phyloP scores from a whole-genome alignment of 2,113 vertebrate species.

The Climacteris rufus region DNA sequence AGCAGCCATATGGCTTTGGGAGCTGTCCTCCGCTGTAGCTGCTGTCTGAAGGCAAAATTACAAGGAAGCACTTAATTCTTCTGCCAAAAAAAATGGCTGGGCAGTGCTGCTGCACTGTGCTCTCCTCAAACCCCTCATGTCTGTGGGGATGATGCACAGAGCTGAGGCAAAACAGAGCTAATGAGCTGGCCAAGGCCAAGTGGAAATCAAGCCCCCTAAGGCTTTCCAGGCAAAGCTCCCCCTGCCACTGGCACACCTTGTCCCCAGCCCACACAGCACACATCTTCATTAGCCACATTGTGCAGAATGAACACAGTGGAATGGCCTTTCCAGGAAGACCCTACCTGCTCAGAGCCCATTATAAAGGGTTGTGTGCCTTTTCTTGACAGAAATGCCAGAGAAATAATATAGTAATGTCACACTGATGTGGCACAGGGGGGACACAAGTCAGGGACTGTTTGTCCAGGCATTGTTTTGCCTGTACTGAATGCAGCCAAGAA shows the following conservation, averaged over 20 bases:
- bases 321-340: not conserved
- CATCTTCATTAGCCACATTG: not conserved
- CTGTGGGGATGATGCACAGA: accelerated
- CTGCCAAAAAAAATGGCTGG: not conserved
- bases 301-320: not conserved
- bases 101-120: accelerated
- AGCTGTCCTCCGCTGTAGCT: not conserved
- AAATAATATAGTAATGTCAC: not conserved
- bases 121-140: accelerated
- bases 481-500: not conserved
- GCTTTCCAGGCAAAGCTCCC: not conserved
- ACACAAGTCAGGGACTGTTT: not conserved
- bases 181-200: not conserved
- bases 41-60: not conserved
- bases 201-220: not conserved
- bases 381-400: not conserved
- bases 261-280: not conserved
- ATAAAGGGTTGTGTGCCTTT: not conserved
- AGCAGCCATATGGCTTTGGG: not conserved
- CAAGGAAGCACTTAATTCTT: not conserved
- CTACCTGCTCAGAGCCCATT: not conserved
- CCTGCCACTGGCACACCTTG: not conserved
- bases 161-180: not conserved
- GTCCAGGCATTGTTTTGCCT: not conserved
- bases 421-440: not conserved